Conservation (phyloP, 2,113 vertebrate species). For the Piprites chloris region DNA sequence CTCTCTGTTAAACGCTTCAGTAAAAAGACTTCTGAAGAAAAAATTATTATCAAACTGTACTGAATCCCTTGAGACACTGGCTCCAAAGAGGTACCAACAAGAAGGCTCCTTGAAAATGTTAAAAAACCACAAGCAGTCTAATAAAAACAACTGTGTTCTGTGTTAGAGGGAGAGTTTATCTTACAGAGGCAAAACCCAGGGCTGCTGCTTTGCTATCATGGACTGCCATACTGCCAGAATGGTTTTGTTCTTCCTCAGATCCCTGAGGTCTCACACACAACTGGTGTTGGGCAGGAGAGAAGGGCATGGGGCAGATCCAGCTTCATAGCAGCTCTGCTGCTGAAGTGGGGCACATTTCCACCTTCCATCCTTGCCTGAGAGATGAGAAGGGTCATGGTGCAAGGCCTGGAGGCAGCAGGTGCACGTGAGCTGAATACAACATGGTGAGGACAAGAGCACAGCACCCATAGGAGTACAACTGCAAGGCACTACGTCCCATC, state of each 20-base stretch:
- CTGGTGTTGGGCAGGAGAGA: background rate
- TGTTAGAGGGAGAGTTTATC: background rate
- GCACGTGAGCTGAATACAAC: background rate
- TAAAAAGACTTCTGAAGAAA: background rate
- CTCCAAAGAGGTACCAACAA: background rate
- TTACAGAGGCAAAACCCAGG: background rate
- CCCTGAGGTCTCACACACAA: background rate
- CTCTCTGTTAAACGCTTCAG: background rate
- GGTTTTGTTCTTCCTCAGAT: background rate
- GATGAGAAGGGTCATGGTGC: background rate
- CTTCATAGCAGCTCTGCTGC: background rate
- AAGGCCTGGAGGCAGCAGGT: background rate
- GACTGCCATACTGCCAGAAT: background rate
- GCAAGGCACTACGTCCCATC: background rate
- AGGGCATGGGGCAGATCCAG: accelerated
- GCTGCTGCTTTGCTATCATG: background rate
- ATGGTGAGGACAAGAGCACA: accelerated
- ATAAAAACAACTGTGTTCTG: background rate
- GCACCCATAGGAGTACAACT: background rate
- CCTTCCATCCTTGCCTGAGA: background rate
- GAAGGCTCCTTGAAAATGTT: background rate
- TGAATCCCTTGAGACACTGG: background rate
- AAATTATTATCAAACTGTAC: background rate
- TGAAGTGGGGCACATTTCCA: background rate
- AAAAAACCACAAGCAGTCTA: background rate